Percentiles rank a stretch among this genome's conserved stretches.
These are phyloP conservation scores for Caenorhabditis virilis DNA, from an alignment of 2,888 invertebrate genomes.

Conservation along the genomic window DNA sequence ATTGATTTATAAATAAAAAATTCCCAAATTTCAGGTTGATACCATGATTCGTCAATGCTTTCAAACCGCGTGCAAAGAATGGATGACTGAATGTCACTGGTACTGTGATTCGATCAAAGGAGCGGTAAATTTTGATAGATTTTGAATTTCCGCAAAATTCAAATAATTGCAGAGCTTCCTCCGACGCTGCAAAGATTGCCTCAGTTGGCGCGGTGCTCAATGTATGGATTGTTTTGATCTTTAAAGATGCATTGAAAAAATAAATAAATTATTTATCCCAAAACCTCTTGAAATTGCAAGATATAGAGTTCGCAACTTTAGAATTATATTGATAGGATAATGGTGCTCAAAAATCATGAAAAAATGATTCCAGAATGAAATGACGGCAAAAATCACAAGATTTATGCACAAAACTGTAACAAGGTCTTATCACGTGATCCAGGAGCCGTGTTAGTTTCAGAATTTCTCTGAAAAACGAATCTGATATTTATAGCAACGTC, in stretches of 20 bases:
- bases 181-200: conserved; percentile 55
- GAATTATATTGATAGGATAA: too few relatives aligned
- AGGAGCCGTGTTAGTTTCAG: too few relatives aligned
- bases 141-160: background rate
- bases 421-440: too few relatives aligned
- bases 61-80: conserved; percentile 59
- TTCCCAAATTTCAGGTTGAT: conserved; percentile 55
- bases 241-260: conserved; percentile 12
- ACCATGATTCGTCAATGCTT: conserved; percentile 59
- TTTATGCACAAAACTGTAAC: too few relatives aligned
- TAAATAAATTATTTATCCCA: conserved; percentile 10
- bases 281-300: background rate
- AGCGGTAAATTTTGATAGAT: conserved; percentile 30
- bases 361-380: background rate
- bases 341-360: background rate
- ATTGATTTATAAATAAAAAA: background rate
- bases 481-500: background rate
- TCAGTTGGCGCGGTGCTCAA: conserved; percentile 54
- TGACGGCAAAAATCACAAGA: too few relatives aligned
- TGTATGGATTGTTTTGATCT: conserved; percentile 61
- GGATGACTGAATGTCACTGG: conserved; percentile 64
- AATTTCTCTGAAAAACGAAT: too few relatives aligned
- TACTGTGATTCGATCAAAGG: conserved; percentile 59
- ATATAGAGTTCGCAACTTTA: too few relatives aligned
- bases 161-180: conserved; percentile 40